Percentiles rank a stretch among this genome's conserved stretches.
phyloP scores from a whole-genome alignment of 2,113 vertebrate species.

The Tragulus kanchil region DNA sequence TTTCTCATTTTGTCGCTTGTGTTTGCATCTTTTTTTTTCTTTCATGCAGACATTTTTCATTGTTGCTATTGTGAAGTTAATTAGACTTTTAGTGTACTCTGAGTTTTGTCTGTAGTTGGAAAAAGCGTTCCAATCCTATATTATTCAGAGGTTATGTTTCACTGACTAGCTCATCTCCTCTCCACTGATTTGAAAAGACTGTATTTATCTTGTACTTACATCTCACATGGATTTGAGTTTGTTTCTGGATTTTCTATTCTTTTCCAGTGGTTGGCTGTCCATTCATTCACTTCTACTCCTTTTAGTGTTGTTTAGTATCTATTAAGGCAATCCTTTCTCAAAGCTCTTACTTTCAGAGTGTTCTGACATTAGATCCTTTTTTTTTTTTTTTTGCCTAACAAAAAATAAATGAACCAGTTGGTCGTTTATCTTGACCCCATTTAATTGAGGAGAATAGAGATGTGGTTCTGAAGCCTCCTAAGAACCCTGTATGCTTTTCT shows the following conservation, averaged over 20 bases:
- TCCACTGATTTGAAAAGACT: neutral
- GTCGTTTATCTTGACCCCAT: neutral
- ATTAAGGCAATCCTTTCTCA: neutral
- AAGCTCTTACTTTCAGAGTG: neutral
- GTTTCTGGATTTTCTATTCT: neutral
- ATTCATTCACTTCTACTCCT: neutral
- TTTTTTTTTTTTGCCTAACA: neutral
- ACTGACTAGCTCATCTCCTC: neutral
- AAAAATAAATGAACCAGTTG: neutral
- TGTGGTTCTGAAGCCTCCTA: neutral
- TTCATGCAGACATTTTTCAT: neutral
- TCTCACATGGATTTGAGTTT: neutral
- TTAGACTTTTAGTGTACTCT: neutral
- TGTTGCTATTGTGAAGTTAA: constrained; percentile 4
- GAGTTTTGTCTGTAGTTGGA: neutral
- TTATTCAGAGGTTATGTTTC: neutral
- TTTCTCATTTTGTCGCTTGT: neutral
- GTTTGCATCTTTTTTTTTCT: neutral
- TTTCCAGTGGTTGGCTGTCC: neutral
- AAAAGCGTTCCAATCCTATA: neutral
- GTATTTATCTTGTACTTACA: neutral
- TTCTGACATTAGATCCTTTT: neutral
- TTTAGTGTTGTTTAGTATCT: constrained; percentile 32
- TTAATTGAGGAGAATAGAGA: neutral
- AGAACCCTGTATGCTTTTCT: neutral